Base-by-base conservation (phyloP, 2,888 invertebrate genomes). In the Apodemia mormo region DNA sequence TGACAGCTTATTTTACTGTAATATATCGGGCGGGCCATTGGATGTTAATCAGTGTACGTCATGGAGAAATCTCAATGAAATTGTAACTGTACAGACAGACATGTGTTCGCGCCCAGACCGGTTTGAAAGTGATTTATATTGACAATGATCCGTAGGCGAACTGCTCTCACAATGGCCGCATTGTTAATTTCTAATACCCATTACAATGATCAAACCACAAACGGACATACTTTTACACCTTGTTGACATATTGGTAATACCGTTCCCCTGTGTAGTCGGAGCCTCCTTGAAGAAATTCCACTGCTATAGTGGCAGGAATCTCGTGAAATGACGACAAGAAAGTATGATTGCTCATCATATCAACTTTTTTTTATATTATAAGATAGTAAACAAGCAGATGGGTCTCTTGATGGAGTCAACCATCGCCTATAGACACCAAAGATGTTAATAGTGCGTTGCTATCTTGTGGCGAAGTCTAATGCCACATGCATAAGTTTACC, bases 111-210 rank as follows among this genome's bases (percentile, higher is more conserved):
- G 45, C 68, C 69, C 61, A 66, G 71, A 73, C 74, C 74, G 72
- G 74, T 74, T 72, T 64, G 72, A 72, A 70, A 71, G 68, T 71
- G 72, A 74, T 72, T 68, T 72, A 74, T 72, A 70, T 30, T 64
- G 71, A 71, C 71, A 71, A 66, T 70, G 72, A 74, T 72, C 68
- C 68, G 72, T 70, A 72, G 74, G 45, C 66, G 66, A 49, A 12
- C 65, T 37, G 7, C 66, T 66, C 68, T 52, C 68, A 68, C 68
- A 68, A 68, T 68, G 43, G n/a, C 33, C 37, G 10, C 9, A 68
- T 68, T 68, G 68, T 68, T 68, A 49, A 30, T 64, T 66, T 65
- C 65, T 65, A 65, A 65, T 65, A 61, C 33, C 37, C 61, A 61
- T 61, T 61, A 61, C 33, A 33, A 33, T 14, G 33, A 61, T 61